Evolutionary conservation across 2,113 vertebrate species (phyloP).

Genomic region (Guaruba guarouba): DNA sequence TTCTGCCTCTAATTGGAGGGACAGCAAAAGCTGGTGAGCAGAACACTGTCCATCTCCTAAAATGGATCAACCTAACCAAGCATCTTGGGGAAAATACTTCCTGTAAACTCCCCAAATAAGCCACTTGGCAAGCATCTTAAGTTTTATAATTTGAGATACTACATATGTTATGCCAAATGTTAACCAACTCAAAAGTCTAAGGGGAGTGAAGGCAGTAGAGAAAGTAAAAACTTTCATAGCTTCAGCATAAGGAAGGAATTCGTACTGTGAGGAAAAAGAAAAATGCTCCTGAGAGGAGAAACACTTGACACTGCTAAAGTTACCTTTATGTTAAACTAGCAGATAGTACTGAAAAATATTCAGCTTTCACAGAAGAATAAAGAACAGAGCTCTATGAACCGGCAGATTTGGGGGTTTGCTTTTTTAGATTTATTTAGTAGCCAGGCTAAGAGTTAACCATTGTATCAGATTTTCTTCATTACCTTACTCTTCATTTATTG

Average conservation of each 20-base stretch:
- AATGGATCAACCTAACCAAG: neutral
- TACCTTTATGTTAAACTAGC: neutral
- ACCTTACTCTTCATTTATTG: neutral
- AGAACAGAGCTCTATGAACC: neutral
- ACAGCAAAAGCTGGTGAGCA: neutral
- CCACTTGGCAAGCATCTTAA: neutral
- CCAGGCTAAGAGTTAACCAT: neutral
- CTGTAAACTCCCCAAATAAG: neutral
- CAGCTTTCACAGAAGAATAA: neutral
- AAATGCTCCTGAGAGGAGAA: neutral
- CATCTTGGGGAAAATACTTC: neutral
- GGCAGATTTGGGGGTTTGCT: rapidly evolving
- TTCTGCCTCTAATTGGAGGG: neutral
- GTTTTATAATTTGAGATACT: neutral
- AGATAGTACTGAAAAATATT: neutral
- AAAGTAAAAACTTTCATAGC: neutral
- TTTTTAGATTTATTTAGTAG: neutral
- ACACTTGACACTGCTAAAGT: neutral
- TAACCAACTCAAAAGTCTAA: neutral
- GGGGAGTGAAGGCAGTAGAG: neutral
- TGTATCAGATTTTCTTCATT: neutral
- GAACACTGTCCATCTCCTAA: neutral
- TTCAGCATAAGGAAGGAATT: neutral
- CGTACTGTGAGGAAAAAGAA: neutral
- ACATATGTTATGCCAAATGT: neutral